Evolutionary conservation across 2,888 invertebrate genomes (phyloP), one percentile per base, ranked within the genome.

Genomic region (Gymnocheta viridis): DNA sequence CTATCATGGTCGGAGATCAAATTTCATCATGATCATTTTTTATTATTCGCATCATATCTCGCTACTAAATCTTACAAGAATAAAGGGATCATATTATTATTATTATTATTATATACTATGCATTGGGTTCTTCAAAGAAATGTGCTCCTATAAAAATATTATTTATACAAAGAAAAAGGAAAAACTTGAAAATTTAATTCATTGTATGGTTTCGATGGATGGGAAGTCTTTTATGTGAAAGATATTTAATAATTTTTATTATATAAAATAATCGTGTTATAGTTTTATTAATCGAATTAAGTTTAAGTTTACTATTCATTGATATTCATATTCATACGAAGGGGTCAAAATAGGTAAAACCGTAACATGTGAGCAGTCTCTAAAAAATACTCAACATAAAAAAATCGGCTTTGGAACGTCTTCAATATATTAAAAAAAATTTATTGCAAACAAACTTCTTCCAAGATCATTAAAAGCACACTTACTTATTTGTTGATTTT

Each of bases 1-100:
- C 81, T 84, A 84, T 84, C 84, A 84, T 78, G 67, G 84, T 62
- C 49, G 81, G 81, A 73, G 81, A 84, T 84, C 84, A 81, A 81
- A 81, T 84, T 84, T 84, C 84, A 81, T 69, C 81, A 41, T 78
- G 77, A 81, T 81, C 62, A 44, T 64, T 76, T 66, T 35, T 49
- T 84, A 67, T 84, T 81, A 62, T 84, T 81, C 73, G 78, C 81
- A 69, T 76, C 70, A 80, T 84, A 84, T 84, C 84, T 81, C 29
- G 41, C 69, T 32, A 49, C 9, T 49, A 73, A 81, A 84, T 84
- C 84, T 78, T 24, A 32, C 67, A 51, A 64, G 6, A 64, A 84
- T 72, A 69, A 83, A 76, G 79, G 70, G 81, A 77, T 69, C 73
- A 69, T 73, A 38, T 73, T 29, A 24, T 24, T 22, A 17, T 17